Evolutionary conservation across 64 coral and sea anemone genomes (phyloP).

Genomic region (Acropora tenuis): DNA sequence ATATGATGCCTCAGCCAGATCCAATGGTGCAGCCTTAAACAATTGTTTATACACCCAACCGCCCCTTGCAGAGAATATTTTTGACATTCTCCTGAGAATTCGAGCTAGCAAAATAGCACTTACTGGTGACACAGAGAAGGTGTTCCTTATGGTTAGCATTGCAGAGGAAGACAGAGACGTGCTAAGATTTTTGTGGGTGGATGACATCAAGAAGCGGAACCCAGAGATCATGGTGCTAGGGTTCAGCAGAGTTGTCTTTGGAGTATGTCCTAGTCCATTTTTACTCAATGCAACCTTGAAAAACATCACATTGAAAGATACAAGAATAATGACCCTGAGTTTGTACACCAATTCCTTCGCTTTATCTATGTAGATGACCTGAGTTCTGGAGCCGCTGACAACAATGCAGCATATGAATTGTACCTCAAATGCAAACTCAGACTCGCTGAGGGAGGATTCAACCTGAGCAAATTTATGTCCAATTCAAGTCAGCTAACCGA

Average conservation of each 20-base stretch:
- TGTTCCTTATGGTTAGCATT: slow-evolving; percentile 39
- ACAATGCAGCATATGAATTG: slow-evolving; percentile 15
- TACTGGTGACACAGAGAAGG: slow-evolving; percentile 52
- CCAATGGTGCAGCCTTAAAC: slow-evolving; percentile 25
- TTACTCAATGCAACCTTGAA: slow-evolving; percentile 35
- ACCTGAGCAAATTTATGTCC: slow-evolving; percentile 47
- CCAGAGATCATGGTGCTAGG: slow-evolving; percentile 49
- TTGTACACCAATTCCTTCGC: slow-evolving; percentile 6
- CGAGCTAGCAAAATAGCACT: neutral
- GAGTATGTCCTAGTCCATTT: slow-evolving; percentile 43
- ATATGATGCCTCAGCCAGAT: slow-evolving; percentile 51
- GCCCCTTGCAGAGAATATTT: slow-evolving; percentile 35
- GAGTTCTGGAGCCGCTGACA: neutral
- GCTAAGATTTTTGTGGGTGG: slow-evolving; percentile 60
- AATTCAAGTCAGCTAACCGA: slow-evolving; percentile 28
- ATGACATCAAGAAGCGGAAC: neutral
- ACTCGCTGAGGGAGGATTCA: slow-evolving; percentile 56
- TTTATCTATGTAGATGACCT: slow-evolving; percentile 38
- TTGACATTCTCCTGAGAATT: slow-evolving; percentile 66
- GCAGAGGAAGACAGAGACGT: slow-evolving; percentile 30
- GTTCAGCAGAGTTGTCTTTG: slow-evolving; percentile 45
- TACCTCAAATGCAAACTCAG: slow-evolving; percentile 36
- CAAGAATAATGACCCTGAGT: neutral
- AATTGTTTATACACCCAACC: slow-evolving; percentile 47
- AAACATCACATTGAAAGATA: slow-evolving; percentile 54